phyloP scores from a whole-genome alignment of 35 echinoderm and acorn worm species.

The Hemicentrotus pulcherrimus region DNA sequence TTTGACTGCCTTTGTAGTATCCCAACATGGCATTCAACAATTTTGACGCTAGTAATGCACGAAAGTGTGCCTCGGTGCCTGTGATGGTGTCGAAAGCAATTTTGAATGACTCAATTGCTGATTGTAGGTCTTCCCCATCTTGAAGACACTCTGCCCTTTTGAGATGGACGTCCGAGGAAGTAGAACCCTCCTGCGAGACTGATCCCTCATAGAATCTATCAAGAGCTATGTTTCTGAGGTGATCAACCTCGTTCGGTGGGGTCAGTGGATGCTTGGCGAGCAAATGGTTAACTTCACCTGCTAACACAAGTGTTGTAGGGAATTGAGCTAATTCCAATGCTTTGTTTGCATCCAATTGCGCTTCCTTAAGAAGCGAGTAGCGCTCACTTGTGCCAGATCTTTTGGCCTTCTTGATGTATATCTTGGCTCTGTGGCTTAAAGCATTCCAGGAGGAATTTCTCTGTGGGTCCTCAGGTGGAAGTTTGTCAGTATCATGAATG shows the following conservation, averaged over 20 bases:
- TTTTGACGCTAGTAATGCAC: not conserved
- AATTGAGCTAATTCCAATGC: not conserved
- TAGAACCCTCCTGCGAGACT: not conserved
- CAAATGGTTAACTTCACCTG: constrained; percentile 17
- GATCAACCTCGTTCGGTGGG: not conserved
- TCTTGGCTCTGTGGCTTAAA: not conserved
- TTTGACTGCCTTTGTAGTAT: not conserved
- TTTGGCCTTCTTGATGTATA: constrained; percentile 24
- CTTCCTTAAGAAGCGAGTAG: not conserved
- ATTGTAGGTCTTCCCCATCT: not conserved
- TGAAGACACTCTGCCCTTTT: constrained; percentile 21
- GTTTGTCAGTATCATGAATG: not conserved
- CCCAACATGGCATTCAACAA: constrained; percentile 13
- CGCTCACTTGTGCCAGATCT: not conserved
- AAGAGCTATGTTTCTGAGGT: constrained; percentile 24
- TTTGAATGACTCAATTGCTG: constrained; percentile 26
- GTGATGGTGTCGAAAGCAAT: constrained; percentile 30
- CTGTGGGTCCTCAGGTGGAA: not conserved
- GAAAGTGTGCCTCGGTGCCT: not conserved
- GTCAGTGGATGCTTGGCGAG: not conserved
- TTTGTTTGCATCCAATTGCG: not conserved
- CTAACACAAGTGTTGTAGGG: not conserved
- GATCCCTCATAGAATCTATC: constrained; percentile 34
- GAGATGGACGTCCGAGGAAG: not conserved
- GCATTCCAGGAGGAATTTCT: constrained; percentile 14